Base-by-base conservation (phyloP, 1,140 invertebrate genomes). In the Galendromus occidentalis region DNA sequence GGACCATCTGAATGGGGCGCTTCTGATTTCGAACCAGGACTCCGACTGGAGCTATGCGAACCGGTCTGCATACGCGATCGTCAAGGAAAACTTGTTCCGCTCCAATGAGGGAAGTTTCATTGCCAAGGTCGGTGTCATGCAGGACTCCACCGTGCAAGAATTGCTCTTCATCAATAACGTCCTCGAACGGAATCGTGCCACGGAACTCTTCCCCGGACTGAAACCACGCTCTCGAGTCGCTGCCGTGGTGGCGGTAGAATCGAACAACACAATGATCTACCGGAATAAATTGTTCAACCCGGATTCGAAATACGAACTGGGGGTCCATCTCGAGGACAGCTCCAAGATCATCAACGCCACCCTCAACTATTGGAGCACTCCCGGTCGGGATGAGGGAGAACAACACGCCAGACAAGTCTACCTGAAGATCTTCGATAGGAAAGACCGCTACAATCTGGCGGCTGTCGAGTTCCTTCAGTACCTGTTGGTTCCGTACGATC, bases 281-380 rank as follows among this genome's bases (percentile, higher is more conserved):
- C 79, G 93, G 67, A 99, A 99, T 74, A 88, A 91, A 67, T 82
- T 99, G 45, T 82, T 90, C 65, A 98, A 99, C 78, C 84, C 83
- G 0, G 83, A 86, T 63, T 91, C 90, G 17, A 82, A 80, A 65
- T 98, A 88, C 73, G 94, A 98, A 79, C 85, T 99, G 55, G 91
- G 90, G 1, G 93, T 90, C 1, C 93, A 98, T 72, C 78, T 97
- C 1, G 84, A 87, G 70, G 91, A 96, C 74, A 93, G 95, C 72
- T 92, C 89, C 69, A 85, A 88, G 75, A 78, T 83, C n/a, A 86
- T 98, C 7, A 89, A 96, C 74, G 93, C 89, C 68, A 88, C 88
- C 4, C 87, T 82, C 70, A 98, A 98, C 73, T 98, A 91, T 87
- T 81, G 97, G 67, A 90, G 91, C 17, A 84, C 67, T 71, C 20